A percentile compares a stretch with the other conserved stretches of the same genome.
Evolutionary conservation across 2,113 vertebrate species (phyloP).

Genomic region (Conger conger): DNA sequence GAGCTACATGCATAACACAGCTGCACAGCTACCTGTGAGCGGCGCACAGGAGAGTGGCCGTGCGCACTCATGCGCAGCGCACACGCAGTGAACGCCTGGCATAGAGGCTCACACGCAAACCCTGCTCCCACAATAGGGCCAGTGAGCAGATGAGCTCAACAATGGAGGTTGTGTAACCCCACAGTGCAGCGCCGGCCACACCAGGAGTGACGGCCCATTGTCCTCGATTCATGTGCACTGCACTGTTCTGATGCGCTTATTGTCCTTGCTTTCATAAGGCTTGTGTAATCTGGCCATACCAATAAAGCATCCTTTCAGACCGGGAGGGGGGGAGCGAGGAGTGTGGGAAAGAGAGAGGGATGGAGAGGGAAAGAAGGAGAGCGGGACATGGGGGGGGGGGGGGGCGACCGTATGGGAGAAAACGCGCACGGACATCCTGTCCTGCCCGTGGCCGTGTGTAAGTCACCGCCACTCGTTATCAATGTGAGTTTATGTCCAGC

Average conservation of each 20-base stretch:
- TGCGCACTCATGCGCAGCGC: not conserved
- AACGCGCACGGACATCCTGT: not conserved
- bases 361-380: not conserved
- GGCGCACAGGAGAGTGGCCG: not conserved
- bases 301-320: conserved; percentile 25
- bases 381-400: not conserved
- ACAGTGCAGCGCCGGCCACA: not conserved
- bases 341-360: conserved; percentile 16
- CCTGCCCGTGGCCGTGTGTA: not conserved
- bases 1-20: not conserved
- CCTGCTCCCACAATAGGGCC: not conserved
- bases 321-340: not conserved
- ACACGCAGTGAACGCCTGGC: not conserved
- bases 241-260: conserved; percentile 28
- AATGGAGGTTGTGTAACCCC: conserved; percentile 16
- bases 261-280: conserved; percentile 22
- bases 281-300: conserved; percentile 22
- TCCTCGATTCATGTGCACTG: not conserved
- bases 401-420: not conserved
- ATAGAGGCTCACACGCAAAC: not conserved
- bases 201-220: not conserved
- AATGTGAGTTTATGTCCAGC: not conserved
- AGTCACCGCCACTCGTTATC: not conserved
- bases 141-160: conserved; percentile 22
- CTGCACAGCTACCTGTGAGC: not conserved